Conservation (phyloP, 92 coral and sea anemone species). For the Meandrina meandrites region DNA sequence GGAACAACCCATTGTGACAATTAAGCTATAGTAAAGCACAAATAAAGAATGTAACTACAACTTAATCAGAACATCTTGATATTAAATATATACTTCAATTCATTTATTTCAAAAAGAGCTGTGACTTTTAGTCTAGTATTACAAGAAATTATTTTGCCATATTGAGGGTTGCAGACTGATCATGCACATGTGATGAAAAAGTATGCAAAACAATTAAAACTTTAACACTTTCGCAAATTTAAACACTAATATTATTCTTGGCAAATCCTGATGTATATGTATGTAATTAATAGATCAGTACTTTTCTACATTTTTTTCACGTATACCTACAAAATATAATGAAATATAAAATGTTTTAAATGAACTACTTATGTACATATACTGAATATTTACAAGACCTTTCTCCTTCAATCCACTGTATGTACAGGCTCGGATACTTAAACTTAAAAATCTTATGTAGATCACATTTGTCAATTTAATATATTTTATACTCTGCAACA, state of each 20-base stretch:
- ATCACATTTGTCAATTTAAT: neutral
- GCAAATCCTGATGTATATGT: neutral
- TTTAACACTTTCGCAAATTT: neutral
- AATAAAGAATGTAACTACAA: too few relatives aligned
- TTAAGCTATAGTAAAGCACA: too few relatives aligned
- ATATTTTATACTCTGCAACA: conserved; percentile 83
- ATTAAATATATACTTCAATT: neutral
- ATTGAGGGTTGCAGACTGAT: too few relatives aligned
- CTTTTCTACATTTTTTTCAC: neutral
- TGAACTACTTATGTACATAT: neutral
- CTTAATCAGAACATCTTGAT: too few relatives aligned
- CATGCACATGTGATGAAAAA: too few relatives aligned
- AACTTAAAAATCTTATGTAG: neutral
- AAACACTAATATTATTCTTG: neutral
- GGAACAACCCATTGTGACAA: too few relatives aligned
- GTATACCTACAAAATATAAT: neutral
- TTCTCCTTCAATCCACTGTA: neutral
- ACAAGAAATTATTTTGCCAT: neutral
- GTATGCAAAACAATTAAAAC: too few relatives aligned
- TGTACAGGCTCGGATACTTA: neutral
- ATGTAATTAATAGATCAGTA: neutral
- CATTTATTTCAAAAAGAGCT: neutral
- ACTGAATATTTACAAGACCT: neutral
- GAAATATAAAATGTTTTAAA: neutral
- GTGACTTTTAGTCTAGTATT: neutral